Conservation (phyloP, 92 coral and sea anemone species). For the Actinostola sp. region DNA sequence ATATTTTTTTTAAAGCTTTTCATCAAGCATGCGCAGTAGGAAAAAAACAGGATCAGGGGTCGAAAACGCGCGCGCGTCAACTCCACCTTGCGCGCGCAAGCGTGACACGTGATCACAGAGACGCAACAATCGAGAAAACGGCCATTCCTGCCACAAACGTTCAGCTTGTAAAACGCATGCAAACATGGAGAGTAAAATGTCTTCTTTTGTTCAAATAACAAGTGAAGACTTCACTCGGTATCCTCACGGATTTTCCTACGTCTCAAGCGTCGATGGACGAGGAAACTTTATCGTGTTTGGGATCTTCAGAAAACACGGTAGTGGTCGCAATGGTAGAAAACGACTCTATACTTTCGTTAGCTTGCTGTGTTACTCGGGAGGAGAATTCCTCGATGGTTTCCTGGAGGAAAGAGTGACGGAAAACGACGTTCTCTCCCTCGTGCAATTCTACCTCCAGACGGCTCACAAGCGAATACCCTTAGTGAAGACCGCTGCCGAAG, state of each 20-base stretch:
- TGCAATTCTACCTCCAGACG: slow-evolving; percentile 36
- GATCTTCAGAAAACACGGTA: slow-evolving; percentile 52
- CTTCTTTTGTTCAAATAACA: slow-evolving; percentile 15
- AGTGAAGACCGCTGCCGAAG: slow-evolving; percentile 52
- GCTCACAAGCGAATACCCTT: slow-evolving; percentile 42
- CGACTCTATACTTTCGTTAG: slow-evolving; percentile 48
- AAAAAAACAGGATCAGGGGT: too few species aligned
- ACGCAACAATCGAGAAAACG: slow-evolving; percentile 24
- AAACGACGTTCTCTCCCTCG: slow-evolving; percentile 35
- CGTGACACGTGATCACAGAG: slow-evolving; percentile 33
- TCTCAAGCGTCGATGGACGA: slow-evolving; percentile 67
- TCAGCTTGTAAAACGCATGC: too few species aligned
- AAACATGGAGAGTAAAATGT: slow-evolving; percentile 12
- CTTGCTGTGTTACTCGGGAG: slow-evolving; percentile 61
- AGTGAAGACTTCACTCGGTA: slow-evolving; percentile 29
- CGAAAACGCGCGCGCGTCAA: slow-evolving; percentile 11
- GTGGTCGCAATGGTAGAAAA: slow-evolving; percentile 32
- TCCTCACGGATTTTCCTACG: slow-evolving; percentile 54
- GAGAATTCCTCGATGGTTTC: slow-evolving; percentile 71
- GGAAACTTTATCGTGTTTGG: slow-evolving; percentile 62
- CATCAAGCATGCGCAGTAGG: too few species aligned
- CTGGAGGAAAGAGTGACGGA: slow-evolving; percentile 53
- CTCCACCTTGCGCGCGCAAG: not conserved
- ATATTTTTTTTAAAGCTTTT: too few species aligned
- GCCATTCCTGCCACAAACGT: not conserved